Evolutionary conservation across 2,797 vertebrate genomes (phyloP).

Genomic region (Lithobates sylvaticus): DNA sequence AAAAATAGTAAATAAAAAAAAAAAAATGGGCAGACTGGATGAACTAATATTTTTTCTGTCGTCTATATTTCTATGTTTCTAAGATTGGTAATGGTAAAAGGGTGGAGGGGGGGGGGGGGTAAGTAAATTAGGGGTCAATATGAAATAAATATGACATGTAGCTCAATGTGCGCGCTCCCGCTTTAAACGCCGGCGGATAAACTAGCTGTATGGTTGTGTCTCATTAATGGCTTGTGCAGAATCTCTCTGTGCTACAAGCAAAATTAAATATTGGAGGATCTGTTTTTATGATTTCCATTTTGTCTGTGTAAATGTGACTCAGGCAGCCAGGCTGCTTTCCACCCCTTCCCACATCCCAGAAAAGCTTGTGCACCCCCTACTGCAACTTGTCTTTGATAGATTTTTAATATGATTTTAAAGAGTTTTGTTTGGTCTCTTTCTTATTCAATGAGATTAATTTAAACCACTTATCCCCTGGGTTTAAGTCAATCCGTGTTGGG

Average conservation of each 20-base stretch:
- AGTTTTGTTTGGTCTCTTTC: slow-evolving; percentile 92
- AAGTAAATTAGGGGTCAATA: neutral
- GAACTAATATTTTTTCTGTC: no score
- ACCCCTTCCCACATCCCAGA: slow-evolving; percentile 65
- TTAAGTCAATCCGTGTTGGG: slow-evolving; percentile 90
- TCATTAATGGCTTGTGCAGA: slow-evolving; percentile 75
- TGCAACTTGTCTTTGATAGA: slow-evolving; percentile 93
- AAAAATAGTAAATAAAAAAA: no score
- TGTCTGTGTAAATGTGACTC: slow-evolving; percentile 75
- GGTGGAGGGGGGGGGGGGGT: neutral
- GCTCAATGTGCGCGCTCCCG: neutral
- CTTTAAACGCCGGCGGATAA: slow-evolving; percentile 70
- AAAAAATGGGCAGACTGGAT: no score
- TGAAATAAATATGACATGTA: neutral
- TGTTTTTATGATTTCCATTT: slow-evolving; percentile 74
- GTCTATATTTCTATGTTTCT: no score
- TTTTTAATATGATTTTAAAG: slow-evolving; percentile 97
- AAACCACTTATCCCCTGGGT: slow-evolving; percentile 96
- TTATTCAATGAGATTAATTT: slow-evolving; percentile 97
- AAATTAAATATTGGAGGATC: slow-evolving; percentile 76
- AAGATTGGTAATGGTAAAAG: no score
- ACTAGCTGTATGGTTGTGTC: slow-evolving; percentile 74
- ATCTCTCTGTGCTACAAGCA: slow-evolving; percentile 72
- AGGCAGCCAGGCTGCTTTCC: slow-evolving; percentile 62
- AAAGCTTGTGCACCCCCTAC: slow-evolving; percentile 77